Evolutionary conservation across 2,113 vertebrate genomes (phyloP).

Genomic region (Zosterops lateralis): DNA sequence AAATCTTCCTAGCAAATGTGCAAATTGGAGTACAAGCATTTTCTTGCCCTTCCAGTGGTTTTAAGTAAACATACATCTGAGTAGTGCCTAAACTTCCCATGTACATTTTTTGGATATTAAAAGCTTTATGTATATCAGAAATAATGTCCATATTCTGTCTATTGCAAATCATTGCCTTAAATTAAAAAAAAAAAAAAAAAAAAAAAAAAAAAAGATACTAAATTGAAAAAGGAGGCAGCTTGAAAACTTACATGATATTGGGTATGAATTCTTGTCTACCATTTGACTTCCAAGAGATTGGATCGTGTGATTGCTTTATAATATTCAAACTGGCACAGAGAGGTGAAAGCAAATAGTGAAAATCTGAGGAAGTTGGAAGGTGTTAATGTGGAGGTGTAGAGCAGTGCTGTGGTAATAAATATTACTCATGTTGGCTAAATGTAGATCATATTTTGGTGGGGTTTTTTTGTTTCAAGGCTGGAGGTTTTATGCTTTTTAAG

Average conservation of each 20-base stretch:
- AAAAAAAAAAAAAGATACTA: neutral
- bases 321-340: accelerated
- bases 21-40: neutral
- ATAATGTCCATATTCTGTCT: too few relatives aligned
- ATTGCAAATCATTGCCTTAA: too few relatives aligned
- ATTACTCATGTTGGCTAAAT: neutral
- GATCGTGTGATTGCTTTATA: neutral
- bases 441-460: neutral
- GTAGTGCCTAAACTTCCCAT: neutral
- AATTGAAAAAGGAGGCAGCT: neutral
- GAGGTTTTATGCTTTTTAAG: neutral
- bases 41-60: neutral
- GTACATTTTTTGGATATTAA: neutral
- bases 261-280: neutral
- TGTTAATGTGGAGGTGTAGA: neutral
- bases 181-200: too few relatives aligned
- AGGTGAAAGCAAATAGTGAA: neutral
- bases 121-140: too few relatives aligned
- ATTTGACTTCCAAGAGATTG: neutral
- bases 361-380: neutral
- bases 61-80: neutral
- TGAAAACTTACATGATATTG: neutral
- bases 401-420: neutral
- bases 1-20: neutral
- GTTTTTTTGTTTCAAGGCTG: neutral